Percentiles rank a stretch among this genome's conserved stretches.
Conservation (phyloP, 2,113 vertebrate species). For the Mobula birostris region DNA sequence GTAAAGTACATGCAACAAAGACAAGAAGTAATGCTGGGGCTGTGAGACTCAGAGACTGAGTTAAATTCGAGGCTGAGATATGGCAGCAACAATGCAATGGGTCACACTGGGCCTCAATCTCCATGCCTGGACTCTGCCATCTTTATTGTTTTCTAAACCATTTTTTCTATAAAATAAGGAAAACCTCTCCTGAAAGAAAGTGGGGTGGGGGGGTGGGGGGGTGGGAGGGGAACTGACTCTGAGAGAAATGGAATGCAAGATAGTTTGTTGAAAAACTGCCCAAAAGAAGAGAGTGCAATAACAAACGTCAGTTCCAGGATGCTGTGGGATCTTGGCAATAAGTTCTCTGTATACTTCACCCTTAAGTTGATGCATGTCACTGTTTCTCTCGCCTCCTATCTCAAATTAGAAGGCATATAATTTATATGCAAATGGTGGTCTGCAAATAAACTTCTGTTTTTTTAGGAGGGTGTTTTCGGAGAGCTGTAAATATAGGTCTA, state of each 20-base stretch:
- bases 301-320: constrained; percentile 59
- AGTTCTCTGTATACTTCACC: constrained; percentile 76
- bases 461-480: constrained; percentile 34
- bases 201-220: accelerated
- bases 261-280: constrained; percentile 40
- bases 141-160: constrained; percentile 39
- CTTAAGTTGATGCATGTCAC: constrained; percentile 76
- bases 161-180: constrained; percentile 37
- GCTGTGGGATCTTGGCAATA: constrained; percentile 78
- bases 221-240: constrained; percentile 39
- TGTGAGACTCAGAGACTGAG: constrained; percentile 21
- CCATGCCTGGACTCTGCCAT: constrained; percentile 42
- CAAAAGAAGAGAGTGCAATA: constrained; percentile 48
- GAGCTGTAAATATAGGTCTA: neutral
- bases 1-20: constrained; percentile 40
- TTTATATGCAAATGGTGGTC: constrained; percentile 59
- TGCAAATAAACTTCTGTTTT: constrained; percentile 46
- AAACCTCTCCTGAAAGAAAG: neutral
- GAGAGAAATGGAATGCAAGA: constrained; percentile 16
- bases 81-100: constrained; percentile 37
- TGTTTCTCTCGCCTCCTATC: constrained; percentile 60
- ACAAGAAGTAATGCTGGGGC: constrained; percentile 41
- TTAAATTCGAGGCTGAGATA: constrained; percentile 33
- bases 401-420: constrained; percentile 62
- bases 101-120: constrained; percentile 15